Evolutionary conservation across 2,888 invertebrate species (phyloP).

Genomic region (Eristalis pertinax): DNA sequence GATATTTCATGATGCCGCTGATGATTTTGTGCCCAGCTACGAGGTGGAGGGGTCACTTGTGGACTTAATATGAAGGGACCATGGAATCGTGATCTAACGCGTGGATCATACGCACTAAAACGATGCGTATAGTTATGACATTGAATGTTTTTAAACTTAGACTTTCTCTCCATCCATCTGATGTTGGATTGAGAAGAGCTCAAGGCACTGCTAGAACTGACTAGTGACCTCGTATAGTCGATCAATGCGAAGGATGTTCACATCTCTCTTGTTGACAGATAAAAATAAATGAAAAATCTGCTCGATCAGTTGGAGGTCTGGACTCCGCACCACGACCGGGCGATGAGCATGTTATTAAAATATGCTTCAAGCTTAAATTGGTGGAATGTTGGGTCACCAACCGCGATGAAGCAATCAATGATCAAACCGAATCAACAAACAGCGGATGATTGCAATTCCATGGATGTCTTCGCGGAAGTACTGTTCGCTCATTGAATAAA

Average conservation of each 20-base stretch:
- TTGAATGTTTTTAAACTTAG: background rate
- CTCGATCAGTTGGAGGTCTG: background rate
- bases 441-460: background rate
- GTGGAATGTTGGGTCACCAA: background rate
- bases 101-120: background rate
- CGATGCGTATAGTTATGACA: background rate
- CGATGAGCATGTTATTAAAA: background rate
- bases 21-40: conserved; percentile 22
- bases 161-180: background rate
- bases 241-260: no score
- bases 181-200: background rate
- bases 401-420: background rate
- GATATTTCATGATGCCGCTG: conserved; percentile 29
- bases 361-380: background rate
- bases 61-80: conserved; percentile 18
- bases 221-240: no score
- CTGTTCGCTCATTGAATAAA: background rate
- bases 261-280: no score
- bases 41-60: conserved; percentile 6
- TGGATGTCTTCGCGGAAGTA: background rate
- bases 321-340: background rate
- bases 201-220: background rate
- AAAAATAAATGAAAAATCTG: background rate
- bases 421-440: background rate
- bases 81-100: conserved; percentile 35